A percentile compares a stretch with the other conserved stretches of the same genome.
Conservation (phyloP, 2,113 vertebrate species). For the Eubucco bourcierii region DNA sequence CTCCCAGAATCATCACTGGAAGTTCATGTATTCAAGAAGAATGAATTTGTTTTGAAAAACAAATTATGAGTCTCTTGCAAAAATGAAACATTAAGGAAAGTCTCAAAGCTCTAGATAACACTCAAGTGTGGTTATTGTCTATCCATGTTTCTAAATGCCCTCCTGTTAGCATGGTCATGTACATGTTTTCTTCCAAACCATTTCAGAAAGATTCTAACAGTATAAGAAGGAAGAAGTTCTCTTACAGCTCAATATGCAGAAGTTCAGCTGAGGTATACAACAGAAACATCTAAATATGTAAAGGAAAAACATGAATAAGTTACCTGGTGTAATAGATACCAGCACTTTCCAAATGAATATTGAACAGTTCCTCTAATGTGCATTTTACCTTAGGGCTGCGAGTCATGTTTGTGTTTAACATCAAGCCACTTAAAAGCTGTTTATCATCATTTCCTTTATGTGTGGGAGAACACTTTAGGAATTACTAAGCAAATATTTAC, state of each 20-base stretch:
- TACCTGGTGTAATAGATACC: not conserved
- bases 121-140: not conserved
- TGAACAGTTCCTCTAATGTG: slow-evolving; percentile 39
- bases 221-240: not conserved
- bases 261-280: not conserved
- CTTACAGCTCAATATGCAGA: not conserved
- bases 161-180: not conserved
- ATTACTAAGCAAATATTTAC: slow-evolving; percentile 73
- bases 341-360: slow-evolving; percentile 59
- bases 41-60: not conserved
- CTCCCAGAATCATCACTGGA: not conserved
- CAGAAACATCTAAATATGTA: not conserved
- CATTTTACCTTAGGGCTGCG: slow-evolving; percentile 58
- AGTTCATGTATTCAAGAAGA: not conserved
- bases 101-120: not conserved
- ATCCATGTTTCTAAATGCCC: not conserved
- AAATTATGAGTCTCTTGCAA: not conserved
- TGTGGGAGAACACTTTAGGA: slow-evolving; percentile 50
- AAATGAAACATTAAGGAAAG: not conserved
- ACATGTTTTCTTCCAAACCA: not conserved
- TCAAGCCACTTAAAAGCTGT: slow-evolving; percentile 64
- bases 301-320: not conserved
- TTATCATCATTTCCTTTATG: slow-evolving; percentile 65
- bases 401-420: slow-evolving; percentile 66
- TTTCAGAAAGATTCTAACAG: not conserved